Evolutionary conservation across 2,113 vertebrate genomes (phyloP), one percentile per base, ranked within the genome.

Genomic region (Cygnus buccinator): DNA sequence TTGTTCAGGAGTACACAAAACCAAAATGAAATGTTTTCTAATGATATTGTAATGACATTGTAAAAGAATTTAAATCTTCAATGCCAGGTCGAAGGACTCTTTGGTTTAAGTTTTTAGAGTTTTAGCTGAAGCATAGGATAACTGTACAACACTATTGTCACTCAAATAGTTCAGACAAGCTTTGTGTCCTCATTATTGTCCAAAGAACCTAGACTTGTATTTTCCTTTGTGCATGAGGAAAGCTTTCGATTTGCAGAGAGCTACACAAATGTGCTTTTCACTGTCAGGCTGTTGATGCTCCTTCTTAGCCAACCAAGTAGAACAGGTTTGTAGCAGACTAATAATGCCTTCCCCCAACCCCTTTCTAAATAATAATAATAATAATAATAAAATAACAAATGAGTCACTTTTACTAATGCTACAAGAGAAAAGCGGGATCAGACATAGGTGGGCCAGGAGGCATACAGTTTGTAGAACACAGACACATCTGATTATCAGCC

Each of bases 61-160:
- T 72, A 55, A 90, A 90, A 67, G 35, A 57, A 22, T 68, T 22
- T 43, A 78, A 88, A 19, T 88, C 78, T 80, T 88, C 70, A 80
- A 22, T 19, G 33, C 8, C 83, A 52, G 55, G 12, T 67, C 81
- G 77, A 89, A 93, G 54, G 39, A 54, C 39, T 25, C 20, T 84
- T 67, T 48, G 72, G 44, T 37, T 79, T 71, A 80, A 52, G 39
- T 21, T 86, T 94, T 84, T 76, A 92, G 73, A 70, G 54, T 76
- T 96, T 82, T 65, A 89, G 62, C 79, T 95, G 73, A 90, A 62
- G 39, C 33, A 12, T 72, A 91, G 25, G 39, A n/a, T 77, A 94
- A 52, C 6, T 44, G 61, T 48, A 80, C 15, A 9, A 48, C 0
- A 2, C 35, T 89, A 2, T 67, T 55, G 59, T 73, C 87, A 83